Percentiles rank a stretch among this genome's conserved stretches.
These are phyloP conservation scores for Laticauda colubrina DNA, from an alignment of 2,113 vertebrate genomes.

Conservation along the genomic window DNA sequence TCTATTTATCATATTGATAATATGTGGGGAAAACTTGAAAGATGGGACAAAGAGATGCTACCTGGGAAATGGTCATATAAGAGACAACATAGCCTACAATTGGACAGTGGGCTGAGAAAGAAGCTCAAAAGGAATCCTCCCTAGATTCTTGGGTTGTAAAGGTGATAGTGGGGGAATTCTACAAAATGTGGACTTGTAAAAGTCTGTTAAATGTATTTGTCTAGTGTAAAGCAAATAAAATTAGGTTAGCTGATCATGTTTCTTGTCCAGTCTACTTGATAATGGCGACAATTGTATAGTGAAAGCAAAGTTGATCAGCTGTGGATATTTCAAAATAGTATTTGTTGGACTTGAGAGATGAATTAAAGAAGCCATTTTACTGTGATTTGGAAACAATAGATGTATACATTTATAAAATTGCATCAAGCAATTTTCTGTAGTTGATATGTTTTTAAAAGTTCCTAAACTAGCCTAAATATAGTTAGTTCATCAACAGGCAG, in stretches of 20 bases:
- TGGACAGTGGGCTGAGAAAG: not conserved
- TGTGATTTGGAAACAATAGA: not conserved
- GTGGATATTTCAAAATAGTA: not conserved
- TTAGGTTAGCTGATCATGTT: not conserved
- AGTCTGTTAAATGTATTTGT: not conserved
- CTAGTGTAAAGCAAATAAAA: not conserved
- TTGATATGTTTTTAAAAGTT: not conserved
- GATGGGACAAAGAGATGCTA: not conserved
- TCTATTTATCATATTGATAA: not conserved
- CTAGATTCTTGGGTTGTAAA: not conserved
- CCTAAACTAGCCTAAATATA: not conserved
- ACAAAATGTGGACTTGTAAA: not conserved
- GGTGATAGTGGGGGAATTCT: not conserved
- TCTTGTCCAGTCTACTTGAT: not conserved
- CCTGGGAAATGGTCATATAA: not conserved
- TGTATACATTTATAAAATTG: not conserved
- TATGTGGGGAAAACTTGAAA: not conserved
- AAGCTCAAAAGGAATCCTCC: too few relatives aligned
- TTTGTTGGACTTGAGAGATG: not conserved
- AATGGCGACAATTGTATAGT: not conserved
- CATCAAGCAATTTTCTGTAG: not conserved
- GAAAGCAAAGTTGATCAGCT: not conserved
- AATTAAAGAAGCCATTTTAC: not conserved
- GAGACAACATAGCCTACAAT: not conserved
- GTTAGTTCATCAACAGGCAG: not conserved